Evolutionary conservation across 1,140 invertebrate species (phyloP), one percentile per base, ranked within the genome.

Genomic region (Micrasema minimum): DNA sequence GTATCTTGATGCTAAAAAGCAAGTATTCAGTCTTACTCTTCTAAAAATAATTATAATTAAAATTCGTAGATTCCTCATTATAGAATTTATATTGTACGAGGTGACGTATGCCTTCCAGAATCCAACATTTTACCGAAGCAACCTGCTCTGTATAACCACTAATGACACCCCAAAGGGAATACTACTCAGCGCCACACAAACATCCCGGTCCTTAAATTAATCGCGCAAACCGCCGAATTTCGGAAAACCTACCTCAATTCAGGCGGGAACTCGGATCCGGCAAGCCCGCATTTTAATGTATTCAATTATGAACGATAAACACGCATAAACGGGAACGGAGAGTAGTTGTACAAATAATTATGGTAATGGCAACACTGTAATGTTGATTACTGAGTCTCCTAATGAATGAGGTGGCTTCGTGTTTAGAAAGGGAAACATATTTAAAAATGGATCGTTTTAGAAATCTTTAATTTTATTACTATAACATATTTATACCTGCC

Each of bases 271-370:
- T 51, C 48, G 22, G 48, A 20, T 2, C 48, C 20, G 48, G 20
- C 20, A 23, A 51, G 14, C n/a, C 20, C 48, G 48, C 48, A 51
- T 51, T 51, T 51, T 51, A 51, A 51, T 51, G 22, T 18, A 51
- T 51, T 51, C 48, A 51, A 51, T 51, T 51, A 51, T 18, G 48
- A 51, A 51, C 48, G 48, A 51, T 51, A 51, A 51, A 51, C 48
- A 51, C 48, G 48, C 20, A 51, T 51, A 20, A 51, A 14, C 10
- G 48, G 22, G 20, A 2, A 23, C n/a, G 48, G 4, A 20, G 11
- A 51, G 22, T 51, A 51, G 48, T 51, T 51, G 48, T 14, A n/a
- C n/a, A n/a, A n/a, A n/a, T 4, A 45, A 45, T 16, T 45, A 45
- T 45, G 43, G 10, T n/a, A n/a, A n/a, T n/a, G 43, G 18, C 18